phyloP scores from a whole-genome alignment of 2,888 invertebrate genomes.

The Autographa gamma region DNA sequence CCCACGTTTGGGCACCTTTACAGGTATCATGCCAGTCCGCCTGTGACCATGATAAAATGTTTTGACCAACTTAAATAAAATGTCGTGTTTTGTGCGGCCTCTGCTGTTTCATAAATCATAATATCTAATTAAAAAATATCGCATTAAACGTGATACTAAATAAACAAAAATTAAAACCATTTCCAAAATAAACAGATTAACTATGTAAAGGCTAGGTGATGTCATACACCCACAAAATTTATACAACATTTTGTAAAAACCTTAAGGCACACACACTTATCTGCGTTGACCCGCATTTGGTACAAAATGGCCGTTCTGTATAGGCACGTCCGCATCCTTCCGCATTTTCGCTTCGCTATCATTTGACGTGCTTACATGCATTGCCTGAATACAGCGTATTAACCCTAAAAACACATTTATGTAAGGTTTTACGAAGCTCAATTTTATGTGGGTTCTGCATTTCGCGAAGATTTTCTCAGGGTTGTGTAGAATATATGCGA shows the following conservation, averaged over 20 bases:
- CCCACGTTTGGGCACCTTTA: no score
- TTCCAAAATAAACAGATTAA: neutral
- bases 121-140: no score
- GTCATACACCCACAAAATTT: neutral
- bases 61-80: no score
- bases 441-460: neutral
- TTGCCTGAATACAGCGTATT: constrained; percentile 17
- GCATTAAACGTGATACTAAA: no score
- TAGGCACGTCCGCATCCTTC: constrained; percentile 17
- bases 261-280: constrained; percentile 27
- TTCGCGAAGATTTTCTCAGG: no score
- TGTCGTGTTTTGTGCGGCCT: no score
- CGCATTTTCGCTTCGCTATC: constrained; percentile 33
- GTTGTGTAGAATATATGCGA: no score
- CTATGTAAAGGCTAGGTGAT: no score
- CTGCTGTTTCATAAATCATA: no score
- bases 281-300: constrained; percentile 42
- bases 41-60: no score
- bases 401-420: constrained; percentile 26
- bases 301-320: constrained; percentile 35
- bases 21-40: no score
- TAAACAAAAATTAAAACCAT: neutral
- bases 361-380: constrained; percentile 24
- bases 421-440: neutral
- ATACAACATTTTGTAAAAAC: neutral